Base-by-base conservation (phyloP, 2,113 vertebrate genomes). In the Lagopus leucura region DNA sequence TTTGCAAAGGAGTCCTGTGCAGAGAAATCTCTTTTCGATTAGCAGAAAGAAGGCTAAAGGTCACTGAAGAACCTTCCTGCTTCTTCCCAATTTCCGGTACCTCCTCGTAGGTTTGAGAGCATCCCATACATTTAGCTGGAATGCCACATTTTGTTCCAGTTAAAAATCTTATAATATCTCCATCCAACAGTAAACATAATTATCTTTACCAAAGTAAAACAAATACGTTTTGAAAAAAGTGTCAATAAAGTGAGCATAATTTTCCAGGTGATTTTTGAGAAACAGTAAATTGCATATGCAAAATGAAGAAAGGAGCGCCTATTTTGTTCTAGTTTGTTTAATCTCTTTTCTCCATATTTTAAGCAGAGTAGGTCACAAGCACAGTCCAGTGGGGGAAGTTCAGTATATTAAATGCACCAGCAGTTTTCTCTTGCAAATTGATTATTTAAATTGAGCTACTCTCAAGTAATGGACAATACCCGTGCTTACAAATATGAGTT, bases 381-480 rank as follows among this genome's bases (percentile, higher is more conserved):
- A 63, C 24, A 66, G 75, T 88, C 88, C 88, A 90, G 94, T 73
- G 88, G 82, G 93, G 94, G 91, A 92, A 95, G 93, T 96, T 95
- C 94, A 97, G 93, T 96, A 76, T 96, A 97, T 97, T 95, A 96
- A 97, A 94, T 94, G 93, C 94, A 92, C 95, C 88, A 94, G 89
- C 90, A 97, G 95, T 96, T 96, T 97, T 96, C 94, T 95, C 94
- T 94, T 94, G 80, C 93, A 95, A 96, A 97, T 94, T 97, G 93
- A 97, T 96, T 96, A 95, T 96, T 95, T 95, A 96, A 95, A 96
- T 96, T 87, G 82, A 95, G 93, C 93, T 89, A 85, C 94, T 95
- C 77, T 86, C 90, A 90, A 93, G 86, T 95, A 96, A 97, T 95
- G 94, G 93, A 93, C 93, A 95, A 93, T 88, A 82, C 76, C 57